Conservation (phyloP, 2,113 vertebrate species). For the Paramisgurnus dabryanus region DNA sequence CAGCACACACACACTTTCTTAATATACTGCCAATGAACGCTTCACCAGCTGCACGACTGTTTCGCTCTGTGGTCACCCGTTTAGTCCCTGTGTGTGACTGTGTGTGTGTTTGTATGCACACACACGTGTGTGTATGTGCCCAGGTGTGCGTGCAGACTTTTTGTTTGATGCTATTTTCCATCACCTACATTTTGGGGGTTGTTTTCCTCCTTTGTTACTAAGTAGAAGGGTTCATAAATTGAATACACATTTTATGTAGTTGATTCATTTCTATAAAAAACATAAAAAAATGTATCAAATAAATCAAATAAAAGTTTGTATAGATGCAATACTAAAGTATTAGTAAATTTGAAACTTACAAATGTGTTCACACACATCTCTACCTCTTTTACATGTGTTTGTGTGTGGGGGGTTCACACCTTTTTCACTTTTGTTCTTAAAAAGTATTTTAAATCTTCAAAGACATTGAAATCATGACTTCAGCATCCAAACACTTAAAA, state of each 20-base stretch:
- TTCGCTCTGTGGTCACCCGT: constrained; percentile 48
- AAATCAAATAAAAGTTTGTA: neutral
- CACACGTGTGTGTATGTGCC: neutral
- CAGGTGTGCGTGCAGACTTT: constrained; percentile 47
- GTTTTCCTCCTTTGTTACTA: neutral
- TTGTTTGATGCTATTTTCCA: constrained; percentile 23
- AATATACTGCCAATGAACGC: constrained; percentile 32
- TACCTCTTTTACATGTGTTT: neutral
- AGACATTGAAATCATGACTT: constrained; percentile 20
- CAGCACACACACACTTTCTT: constrained; percentile 12
- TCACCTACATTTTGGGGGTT: constrained; percentile 8
- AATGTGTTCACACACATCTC: neutral
- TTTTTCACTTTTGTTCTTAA: constrained; percentile 19
- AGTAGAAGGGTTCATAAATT: neutral
- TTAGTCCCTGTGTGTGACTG: constrained; percentile 16
- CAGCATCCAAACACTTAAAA: neutral
- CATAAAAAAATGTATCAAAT: too few species aligned
- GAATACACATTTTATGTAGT: too few species aligned
- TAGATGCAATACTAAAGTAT: neutral
- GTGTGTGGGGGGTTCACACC: neutral
- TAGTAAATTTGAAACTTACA: neutral
- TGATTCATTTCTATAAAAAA: too few species aligned
- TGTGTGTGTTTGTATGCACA: constrained; percentile 10
- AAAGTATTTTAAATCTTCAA: neutral
- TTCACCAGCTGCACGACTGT: constrained; percentile 50